Evolutionary conservation across 2,797 vertebrate species (phyloP).

Genomic region (Champsocephalus esox): DNA sequence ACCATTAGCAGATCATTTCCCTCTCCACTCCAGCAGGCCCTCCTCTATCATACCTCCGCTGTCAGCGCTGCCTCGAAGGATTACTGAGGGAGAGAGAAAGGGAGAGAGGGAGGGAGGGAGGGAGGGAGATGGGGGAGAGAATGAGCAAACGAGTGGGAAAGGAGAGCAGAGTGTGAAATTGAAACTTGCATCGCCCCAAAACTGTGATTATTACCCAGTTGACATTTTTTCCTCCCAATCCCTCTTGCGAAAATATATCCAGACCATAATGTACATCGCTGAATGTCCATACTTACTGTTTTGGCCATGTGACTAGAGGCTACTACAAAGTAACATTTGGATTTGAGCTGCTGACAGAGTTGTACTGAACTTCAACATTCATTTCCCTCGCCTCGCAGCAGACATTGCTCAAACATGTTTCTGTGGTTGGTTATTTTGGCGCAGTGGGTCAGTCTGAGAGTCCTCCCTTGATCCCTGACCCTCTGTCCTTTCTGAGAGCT

Average conservation of each 20-base stretch:
- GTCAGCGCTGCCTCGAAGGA: conserved; percentile 77
- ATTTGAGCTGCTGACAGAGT: conserved; percentile 24
- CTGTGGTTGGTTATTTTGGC: conserved; percentile 50
- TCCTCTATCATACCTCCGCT: conserved; percentile 80
- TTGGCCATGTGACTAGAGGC: conserved; percentile 28
- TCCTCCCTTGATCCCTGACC: conserved; percentile 61
- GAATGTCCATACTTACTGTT: conserved; percentile 41
- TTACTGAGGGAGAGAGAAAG: conserved; percentile 65
- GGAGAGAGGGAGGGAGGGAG: conserved; percentile 3
- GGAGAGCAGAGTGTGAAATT: conserved; percentile 78
- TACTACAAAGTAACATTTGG: conserved; percentile 27
- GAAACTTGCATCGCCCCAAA: conserved; percentile 78
- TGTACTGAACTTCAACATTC: conserved; percentile 20
- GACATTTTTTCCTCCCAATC: conserved; percentile 41
- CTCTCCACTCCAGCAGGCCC: conserved; percentile 75
- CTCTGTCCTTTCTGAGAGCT: conserved; percentile 56
- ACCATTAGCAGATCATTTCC: conserved; percentile 84
- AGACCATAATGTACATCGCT: conserved; percentile 38
- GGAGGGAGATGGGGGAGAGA: conserved; percentile 26
- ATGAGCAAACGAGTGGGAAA: conserved; percentile 51
- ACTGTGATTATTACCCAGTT: conserved; percentile 73
- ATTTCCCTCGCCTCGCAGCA: conserved; percentile 14
- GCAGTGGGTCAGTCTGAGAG: conserved; percentile 50
- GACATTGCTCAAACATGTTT: conserved; percentile 40
- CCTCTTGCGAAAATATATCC: conserved; percentile 37